Evolutionary conservation across 2,888 invertebrate species (phyloP).

Genomic region (Callosobruchus maculatus): DNA sequence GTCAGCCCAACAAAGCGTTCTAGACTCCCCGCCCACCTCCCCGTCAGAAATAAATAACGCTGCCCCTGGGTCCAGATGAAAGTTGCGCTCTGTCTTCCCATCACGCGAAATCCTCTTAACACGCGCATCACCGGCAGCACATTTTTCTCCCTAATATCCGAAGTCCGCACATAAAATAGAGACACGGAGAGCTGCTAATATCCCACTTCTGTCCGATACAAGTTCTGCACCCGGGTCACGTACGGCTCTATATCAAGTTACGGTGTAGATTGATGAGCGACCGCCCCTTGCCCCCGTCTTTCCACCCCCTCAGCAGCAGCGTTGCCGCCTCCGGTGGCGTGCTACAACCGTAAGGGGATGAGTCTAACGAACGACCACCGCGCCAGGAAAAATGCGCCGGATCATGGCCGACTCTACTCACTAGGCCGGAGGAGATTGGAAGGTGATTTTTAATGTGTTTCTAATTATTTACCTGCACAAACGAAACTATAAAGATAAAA

Average conservation of each 20-base stretch:
- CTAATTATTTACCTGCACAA: no score
- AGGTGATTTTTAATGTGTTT: no score
- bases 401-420: no score
- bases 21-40: no score
- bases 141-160: neutral
- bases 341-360: neutral
- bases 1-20: no score
- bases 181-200: neutral
- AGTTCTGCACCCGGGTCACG: slow-evolving; percentile 33
- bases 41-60: neutral
- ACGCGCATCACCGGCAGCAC: neutral
- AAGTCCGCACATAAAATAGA: neutral
- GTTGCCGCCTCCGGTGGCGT: neutral
- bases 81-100: neutral
- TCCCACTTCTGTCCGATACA: neutral
- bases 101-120: neutral
- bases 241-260: slow-evolving; percentile 43
- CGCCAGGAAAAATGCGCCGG: neutral
- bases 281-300: neutral
- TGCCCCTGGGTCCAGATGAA: neutral
- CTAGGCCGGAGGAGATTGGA: no score
- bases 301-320: neutral
- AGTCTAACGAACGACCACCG: neutral
- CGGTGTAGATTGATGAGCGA: slow-evolving; percentile 10
- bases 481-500: no score